These are phyloP conservation scores for Clusia tigrina DNA, from an alignment of 2,888 invertebrate genomes.

Conservation along the genomic window DNA sequence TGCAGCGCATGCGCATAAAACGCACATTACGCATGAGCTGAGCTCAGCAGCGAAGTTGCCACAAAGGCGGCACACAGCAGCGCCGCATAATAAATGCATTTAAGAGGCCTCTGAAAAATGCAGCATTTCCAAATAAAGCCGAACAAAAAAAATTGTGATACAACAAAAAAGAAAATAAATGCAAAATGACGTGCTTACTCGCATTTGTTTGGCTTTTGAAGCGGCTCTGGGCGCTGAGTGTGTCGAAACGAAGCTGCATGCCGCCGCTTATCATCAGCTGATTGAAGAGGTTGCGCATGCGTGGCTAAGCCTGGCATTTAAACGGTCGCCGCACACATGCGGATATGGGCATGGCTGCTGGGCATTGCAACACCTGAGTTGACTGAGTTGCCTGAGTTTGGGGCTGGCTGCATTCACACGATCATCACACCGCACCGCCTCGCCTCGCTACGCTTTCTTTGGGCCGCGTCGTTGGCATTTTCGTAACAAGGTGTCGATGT, in stretches of 20 bases:
- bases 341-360: background rate
- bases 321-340: background rate
- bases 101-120: no score
- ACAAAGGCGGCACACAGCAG: no score
- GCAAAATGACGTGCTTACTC: no score
- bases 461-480: background rate
- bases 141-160: no score
- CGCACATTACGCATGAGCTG: no score
- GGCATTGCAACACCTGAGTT: background rate
- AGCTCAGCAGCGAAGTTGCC: no score
- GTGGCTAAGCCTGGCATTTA: background rate
- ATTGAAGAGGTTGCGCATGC: background rate
- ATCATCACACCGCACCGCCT: background rate
- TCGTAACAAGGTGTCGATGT: conserved; percentile 4
- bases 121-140: no score
- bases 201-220: background rate
- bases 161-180: no score
- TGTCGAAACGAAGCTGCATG: background rate
- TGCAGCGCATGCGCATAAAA: no score
- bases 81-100: no score
- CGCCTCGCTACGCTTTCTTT: no score
- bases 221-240: background rate
- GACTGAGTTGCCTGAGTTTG: background rate
- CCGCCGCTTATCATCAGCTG: background rate
- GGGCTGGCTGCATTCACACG: background rate